Percentiles rank a stretch among this genome's conserved stretches.
Evolutionary conservation across 2,797 vertebrate genomes (phyloP).

Genomic region (Passerculus sandwichensis): DNA sequence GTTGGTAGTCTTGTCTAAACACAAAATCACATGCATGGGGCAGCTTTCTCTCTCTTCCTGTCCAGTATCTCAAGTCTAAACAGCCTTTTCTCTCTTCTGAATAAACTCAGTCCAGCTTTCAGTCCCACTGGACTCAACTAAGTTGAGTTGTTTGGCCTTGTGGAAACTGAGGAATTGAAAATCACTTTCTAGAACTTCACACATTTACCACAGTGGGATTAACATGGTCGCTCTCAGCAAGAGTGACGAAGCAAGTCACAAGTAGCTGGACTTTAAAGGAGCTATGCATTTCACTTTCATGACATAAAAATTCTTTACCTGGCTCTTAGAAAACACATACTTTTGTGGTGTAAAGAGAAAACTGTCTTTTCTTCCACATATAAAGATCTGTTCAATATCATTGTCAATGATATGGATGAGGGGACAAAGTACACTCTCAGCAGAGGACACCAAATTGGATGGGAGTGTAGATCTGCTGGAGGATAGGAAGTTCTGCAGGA

Average conservation of each 20-base stretch:
- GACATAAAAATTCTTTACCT: neutral
- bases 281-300: neutral
- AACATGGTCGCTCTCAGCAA: neutral
- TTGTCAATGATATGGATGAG: neutral
- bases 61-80: neutral
- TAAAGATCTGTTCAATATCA: neutral
- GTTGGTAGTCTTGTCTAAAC: neutral
- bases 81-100: neutral
- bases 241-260: neutral
- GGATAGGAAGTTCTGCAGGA: neutral
- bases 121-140: neutral
- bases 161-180: neutral
- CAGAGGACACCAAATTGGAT: neutral
- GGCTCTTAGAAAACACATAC: neutral
- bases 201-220: neutral
- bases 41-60: neutral
- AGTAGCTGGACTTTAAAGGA: neutral
- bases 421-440: neutral
- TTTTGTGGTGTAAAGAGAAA: neutral
- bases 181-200: neutral
- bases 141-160: neutral
- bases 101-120: neutral
- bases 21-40: too few relatives aligned
- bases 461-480: neutral
- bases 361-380: neutral